Evolutionary conservation across 2,888 invertebrate species (phyloP), one percentile per base, ranked within the genome.

Genomic region (Taphrorychus bicolor): DNA sequence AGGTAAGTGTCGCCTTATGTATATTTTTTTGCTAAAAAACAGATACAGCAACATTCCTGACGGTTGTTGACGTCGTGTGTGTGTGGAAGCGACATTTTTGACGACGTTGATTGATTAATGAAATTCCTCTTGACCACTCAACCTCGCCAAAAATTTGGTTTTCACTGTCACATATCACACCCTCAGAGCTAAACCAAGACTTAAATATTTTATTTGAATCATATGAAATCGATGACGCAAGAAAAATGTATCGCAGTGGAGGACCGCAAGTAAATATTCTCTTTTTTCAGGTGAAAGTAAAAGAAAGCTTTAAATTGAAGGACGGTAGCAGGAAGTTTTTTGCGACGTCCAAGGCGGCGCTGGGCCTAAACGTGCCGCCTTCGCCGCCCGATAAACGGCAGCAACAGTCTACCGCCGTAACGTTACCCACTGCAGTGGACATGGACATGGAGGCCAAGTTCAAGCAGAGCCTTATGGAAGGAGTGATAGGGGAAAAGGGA

Each of bases 391-490:
- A 53, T 22, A 60, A 66, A n/a, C 62, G 61, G 41, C n/a, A 51
- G 57, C 66, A 62, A 21, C 45, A 58, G 21, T n/a, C 49, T 5
- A 19, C 52, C 2, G 21, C 61, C 60, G 76, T 83, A 60, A 75
- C 82, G 32, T 80, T 85, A 61, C 84, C 84, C 2, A 84, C 83
- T 4, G 73, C 76, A 4, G 82, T 83, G 49, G 84, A 84, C 73
- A 81, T 82, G 53, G 81, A 82, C 70, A 81, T 83, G 82, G 87
- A 87, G 75, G 86, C 86, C 24, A 87, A 87, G 74, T 85, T 87
- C 59, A 87, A 87, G 73, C 87, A 87, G 73, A 84, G 87, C 67
- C 76, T 87, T 49, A 76, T 87, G 68, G 87, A 88, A 74, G 84
- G 82, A 52, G 73, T 58, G 32, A 67, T 68, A 22, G 71, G 69